Evolutionary conservation across 2,888 invertebrate species (phyloP).

Genomic region (Luperina nickerlii): DNA sequence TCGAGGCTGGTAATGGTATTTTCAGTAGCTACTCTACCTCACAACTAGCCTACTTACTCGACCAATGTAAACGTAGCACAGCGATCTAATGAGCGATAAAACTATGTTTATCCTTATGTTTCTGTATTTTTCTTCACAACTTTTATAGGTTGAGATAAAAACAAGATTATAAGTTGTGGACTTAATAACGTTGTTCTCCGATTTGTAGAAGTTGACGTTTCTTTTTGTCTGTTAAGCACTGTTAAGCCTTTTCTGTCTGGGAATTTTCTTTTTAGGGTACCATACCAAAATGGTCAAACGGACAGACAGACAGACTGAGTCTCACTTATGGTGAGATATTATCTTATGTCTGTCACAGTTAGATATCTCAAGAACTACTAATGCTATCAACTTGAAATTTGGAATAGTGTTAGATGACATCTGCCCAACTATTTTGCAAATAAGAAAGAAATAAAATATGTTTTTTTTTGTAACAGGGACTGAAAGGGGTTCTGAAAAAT

Average conservation of each 20-base stretch:
- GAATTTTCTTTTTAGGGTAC: background rate
- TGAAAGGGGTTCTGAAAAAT: too few relatives aligned
- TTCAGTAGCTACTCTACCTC: background rate
- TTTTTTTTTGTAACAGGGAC: too few relatives aligned
- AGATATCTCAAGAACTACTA: too few relatives aligned
- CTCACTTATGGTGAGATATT: too few relatives aligned
- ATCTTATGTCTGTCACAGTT: too few relatives aligned
- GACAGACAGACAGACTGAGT: too few relatives aligned
- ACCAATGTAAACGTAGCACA: constrained; percentile 35
- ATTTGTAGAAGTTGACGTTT: constrained; percentile 44
- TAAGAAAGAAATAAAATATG: too few relatives aligned
- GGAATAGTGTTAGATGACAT: too few relatives aligned
- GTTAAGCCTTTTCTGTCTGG: constrained; percentile 2
- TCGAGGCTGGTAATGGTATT: background rate
- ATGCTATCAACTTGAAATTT: too few relatives aligned
- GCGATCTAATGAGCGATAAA: constrained; percentile 64
- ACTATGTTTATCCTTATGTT: constrained; percentile 56
- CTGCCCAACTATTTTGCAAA: too few relatives aligned
- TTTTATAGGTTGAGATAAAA: constrained; percentile 61
- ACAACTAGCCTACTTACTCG: constrained; percentile 14
- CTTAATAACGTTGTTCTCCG: constrained; percentile 57
- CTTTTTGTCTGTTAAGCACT: constrained; percentile 30
- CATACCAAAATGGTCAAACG: too few relatives aligned
- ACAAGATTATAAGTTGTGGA: constrained; percentile 59
- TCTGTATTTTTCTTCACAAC: constrained; percentile 57